Percentiles rank a stretch among this genome's conserved stretches.
These are phyloP conservation scores for Pectinophora gossypiella DNA, from an alignment of 1,140 invertebrate species.

Conservation along the genomic window DNA sequence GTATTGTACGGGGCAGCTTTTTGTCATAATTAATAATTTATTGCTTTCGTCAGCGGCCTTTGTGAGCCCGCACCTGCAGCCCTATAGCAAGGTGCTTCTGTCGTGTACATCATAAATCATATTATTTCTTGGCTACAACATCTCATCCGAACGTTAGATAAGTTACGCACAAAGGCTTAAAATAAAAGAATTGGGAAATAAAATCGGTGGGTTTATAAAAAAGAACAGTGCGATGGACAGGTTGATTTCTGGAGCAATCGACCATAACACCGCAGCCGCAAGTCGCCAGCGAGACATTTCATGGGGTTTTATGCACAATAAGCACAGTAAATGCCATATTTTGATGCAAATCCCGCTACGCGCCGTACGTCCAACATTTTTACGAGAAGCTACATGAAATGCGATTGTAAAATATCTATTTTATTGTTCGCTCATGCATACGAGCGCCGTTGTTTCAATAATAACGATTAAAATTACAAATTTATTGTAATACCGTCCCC, in stretches of 20 bases:
- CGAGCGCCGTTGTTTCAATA: constrained; percentile 61
- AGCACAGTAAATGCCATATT: constrained; percentile 37
- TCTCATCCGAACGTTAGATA: background rate
- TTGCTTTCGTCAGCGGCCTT: constrained; percentile 57
- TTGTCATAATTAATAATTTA: constrained; percentile 74
- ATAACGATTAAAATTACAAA: constrained; percentile 67
- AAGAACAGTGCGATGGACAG: constrained; percentile 13
- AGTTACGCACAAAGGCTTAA: background rate
- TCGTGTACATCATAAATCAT: constrained; percentile 54
- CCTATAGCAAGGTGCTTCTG: constrained; percentile 61
- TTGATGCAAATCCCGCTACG: constrained; percentile 46
- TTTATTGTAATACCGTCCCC: constrained; percentile 52
- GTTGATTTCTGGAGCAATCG: constrained; percentile 31
- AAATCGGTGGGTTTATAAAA: constrained; percentile 10
- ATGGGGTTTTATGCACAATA: constrained; percentile 32
- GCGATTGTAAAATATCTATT: constrained; percentile 53
- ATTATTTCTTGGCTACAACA: no score
- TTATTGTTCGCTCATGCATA: constrained; percentile 52
- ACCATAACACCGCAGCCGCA: constrained; percentile 32
- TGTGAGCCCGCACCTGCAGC: constrained; percentile 47
- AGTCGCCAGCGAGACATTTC: constrained; percentile 27
- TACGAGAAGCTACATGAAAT: constrained; percentile 46
- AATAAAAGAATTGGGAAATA: background rate
- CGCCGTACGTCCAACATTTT: constrained; percentile 41
- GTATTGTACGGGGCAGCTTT: constrained; percentile 40